Evolutionary conservation across 2,113 vertebrate species (phyloP), one percentile per base, ranked within the genome.

Genomic region (human (Homo sapiens)): DNA sequence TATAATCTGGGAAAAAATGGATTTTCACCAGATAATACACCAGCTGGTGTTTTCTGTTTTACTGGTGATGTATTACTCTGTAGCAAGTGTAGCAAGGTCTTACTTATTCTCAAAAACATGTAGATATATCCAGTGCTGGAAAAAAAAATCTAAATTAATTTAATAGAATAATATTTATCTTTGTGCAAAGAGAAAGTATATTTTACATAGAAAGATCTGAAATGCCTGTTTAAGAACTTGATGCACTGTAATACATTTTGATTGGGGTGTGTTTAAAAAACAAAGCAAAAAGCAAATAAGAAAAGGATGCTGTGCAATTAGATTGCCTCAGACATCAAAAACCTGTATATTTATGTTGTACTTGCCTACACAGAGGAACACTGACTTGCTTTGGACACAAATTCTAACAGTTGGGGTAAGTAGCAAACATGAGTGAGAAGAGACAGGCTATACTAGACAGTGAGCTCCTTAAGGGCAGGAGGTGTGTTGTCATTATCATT

Each of bases 1-100:
- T 90, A 83, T 94, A 64, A 89, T 94, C 93, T 93, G 93, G 85
- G 88, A 80, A 96, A 80, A 92, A 97, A 97, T 95, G 64, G 30
- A 97, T 98, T 97, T 94, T 96, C 76, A 93, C 20, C 27, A 75
- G 80, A 55, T 94, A 86, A 75, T 75, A 25, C 7, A 48, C 68
- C 93, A 96, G 86, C 85, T 97, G 90, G 64, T 97, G 59, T 90
- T 92, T 93, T 95, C 30, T 81, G n/a, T 76, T 80, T 73, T 82
- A 43, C 43, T 70, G 66, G 52, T 91, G 85, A 95, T 0, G 2
- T 93, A 82, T 66, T 66, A 68, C 30, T 50, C 50, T 82, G 45
- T 86, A 55, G 81, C 73, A 93, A 81, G 27, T 82, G 45, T 86
- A 55, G 81, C 73, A 93, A 81, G 27, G 14, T 94, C 35, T 66